Base-by-base conservation (phyloP, 2,797 vertebrate genomes). In the Myiothlypis chrysogaster region DNA sequence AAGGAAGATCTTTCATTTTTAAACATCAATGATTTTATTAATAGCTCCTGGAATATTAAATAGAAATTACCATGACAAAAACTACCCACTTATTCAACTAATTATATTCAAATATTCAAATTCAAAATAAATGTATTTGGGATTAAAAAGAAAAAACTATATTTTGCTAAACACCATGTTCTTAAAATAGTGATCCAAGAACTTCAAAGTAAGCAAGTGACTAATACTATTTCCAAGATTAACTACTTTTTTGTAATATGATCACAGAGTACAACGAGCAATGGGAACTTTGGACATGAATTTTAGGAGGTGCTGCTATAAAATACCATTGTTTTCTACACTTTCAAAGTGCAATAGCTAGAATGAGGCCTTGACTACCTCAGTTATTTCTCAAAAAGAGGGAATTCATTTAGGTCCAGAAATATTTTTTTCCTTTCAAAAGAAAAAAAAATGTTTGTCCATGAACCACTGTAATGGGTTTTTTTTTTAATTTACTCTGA, bases 1-100 rank as follows among this genome's bases (percentile, higher is more conserved):
- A 82, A 83, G 53, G 39, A 72, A 82, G 30, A 61, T 2, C 16
- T 34, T 79, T 84, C 47, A 66, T 23, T 90, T 88, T 55, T 52
- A 89, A 87, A 84, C 72, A 79, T 87, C 50, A 92, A 57, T 57
- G 5, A 65, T 81, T 84, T 81, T 49, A 94, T 90, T 94, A 89
- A 89, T 37, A 95, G 50, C 32, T 35, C 61, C 23, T 66, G 43
- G 81, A 72, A 79, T 37, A 84, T 60, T 65, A 72, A 79, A 59
- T 60, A 72, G 57, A 78, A 90, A 83, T 86, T 61, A 92, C 57
- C n/a, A 70, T 72, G 47, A 94, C 66, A 76, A 90, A 82, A 87
- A 7, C 47, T 92, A 89, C 61, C 18, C 65, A 86, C 30, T 63
- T 91, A 47, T n/a, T 92, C 0, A 0, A 80, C 50, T 87, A 73